Base-by-base conservation (phyloP, 2,888 invertebrate species). In the Nasonia oneida region DNA sequence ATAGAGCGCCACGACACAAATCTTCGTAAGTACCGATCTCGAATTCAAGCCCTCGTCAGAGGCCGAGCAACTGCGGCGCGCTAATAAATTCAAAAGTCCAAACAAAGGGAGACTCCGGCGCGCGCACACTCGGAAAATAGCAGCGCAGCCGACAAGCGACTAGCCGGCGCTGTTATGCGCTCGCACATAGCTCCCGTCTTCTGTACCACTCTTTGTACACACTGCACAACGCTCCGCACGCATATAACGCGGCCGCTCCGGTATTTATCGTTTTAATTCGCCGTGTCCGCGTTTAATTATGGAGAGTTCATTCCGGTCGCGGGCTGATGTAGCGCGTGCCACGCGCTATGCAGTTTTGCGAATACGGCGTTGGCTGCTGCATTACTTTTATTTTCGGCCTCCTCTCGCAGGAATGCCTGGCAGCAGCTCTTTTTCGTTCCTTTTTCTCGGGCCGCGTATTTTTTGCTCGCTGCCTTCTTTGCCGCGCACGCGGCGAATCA, bases 211-310 rank as follows among this genome's bases (percentile, higher is more conserved):
- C 37, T 5, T 5, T 37, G 37, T 37, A 37, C 4, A 37, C 4
- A 37, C 1, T 29, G 12, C n/a, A 10, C 8, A 10, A 29, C 29
- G 29, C 64, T 57, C 64, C 3, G 14, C 61, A 64, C 64, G 73
- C 74, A 12, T 50, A 15, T 29, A 33, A 53, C 50, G 39, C 64
- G 5, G 15, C 15, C 71, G 14, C 84, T 50, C 73, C 42, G 73
- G 71, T 86, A 86, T 86, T 86, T 86, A 86, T 86, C 78, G 92
- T 92, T 93, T 93, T 91, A 93, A 93, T 93, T 92, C 90, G 91
- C 89, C 91, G 89, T 85, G 89, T 86, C 89, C 88, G 89, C 90
- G 91, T 92, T 93, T 92, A 93, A 93, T 93, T 93, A 93, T 92
- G 90, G 92, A 91, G 91, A 91, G 91, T 93, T 92, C 90, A 92